Base-by-base conservation (phyloP, 2,797 vertebrate genomes). In the Leuciscus waleckii region DNA sequence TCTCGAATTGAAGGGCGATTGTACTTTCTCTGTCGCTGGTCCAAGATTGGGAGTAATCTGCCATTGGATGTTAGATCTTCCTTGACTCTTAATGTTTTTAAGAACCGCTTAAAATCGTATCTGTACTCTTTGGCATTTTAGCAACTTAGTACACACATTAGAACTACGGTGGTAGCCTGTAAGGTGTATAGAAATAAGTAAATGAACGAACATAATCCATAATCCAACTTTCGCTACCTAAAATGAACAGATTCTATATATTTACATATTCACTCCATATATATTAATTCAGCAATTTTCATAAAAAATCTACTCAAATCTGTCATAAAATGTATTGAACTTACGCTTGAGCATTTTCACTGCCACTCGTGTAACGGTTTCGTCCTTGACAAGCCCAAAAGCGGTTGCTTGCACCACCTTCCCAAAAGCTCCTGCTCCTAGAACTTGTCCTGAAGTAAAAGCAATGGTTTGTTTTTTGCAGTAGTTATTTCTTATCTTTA, bases 321-420 rank as follows among this genome's bases (percentile, higher is more conserved):
- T 43, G 16, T 3, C 39, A 5, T 58, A 21, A 63, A 23, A 32
- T 61, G 13, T 1, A 74, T 6, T 71, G 10, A n/a, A 91, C 97
- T 97, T 83, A 99, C 98, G 95, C 92, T 99, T 99, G 0, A 99
- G 95, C 98, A 99, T 99, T 94, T 99, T 99, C 74, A 99, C 98
- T 0, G 98, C 98, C 17, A 99, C 98, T 54, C 95, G 95, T 32
- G 95, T 95, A 2, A 94, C 92, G 0, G 95, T 91, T 14, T 96
- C 93, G 21, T 96, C 95, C 32, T 95, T 95, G 32, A 95, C 96
- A 82, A 99, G 92, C 7, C 98, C 98, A 9, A 96, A 96, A 2
- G 98, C 98, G 0, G 96, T 98, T 16, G 98, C 98, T 91, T 98
- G 97, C 0, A 99, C 95, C 0, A 99, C 98, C 92, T 98, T 98